phyloP scores from a whole-genome alignment of 2,797 vertebrate genomes.

The Amphiprion clarkii region DNA sequence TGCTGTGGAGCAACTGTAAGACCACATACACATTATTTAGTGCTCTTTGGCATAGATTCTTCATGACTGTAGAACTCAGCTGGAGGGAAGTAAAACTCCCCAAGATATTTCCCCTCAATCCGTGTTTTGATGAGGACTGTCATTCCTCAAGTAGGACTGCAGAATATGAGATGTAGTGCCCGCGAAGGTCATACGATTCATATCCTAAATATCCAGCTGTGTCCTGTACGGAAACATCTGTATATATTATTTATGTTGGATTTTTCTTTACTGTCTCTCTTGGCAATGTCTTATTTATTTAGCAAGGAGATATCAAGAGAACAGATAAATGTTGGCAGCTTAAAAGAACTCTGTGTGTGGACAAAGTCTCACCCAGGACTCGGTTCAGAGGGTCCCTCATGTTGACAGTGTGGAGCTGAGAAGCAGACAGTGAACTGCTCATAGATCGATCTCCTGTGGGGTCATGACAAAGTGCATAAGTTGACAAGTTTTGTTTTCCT shows the following conservation, averaged over 20 bases:
- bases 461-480: not conserved
- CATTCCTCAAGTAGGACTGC: too few relatives aligned
- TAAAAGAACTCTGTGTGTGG: not conserved
- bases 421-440: conserved; percentile 96
- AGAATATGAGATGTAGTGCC: not conserved
- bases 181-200: not conserved
- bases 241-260: too few relatives aligned
- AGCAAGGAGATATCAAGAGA: not conserved
- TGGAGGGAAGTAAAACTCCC: not conserved
- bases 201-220: not conserved
- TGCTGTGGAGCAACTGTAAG: not conserved
- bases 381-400: conserved; percentile 97
- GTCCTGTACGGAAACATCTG: not conserved
- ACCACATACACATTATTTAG: too few relatives aligned
- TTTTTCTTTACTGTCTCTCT: not conserved
- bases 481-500: conserved; percentile 15
- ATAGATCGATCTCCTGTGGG: conserved; percentile 91
- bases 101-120: not conserved
- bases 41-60: not conserved
- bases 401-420: conserved; percentile 97
- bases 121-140: not conserved
- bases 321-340: not conserved
- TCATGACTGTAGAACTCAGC: not conserved
- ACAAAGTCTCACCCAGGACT: conserved; percentile 90
- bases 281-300: too few relatives aligned